Evolutionary conservation across 1,140 invertebrate species (phyloP).

Genomic region (Macrocentrus cingulum): DNA sequence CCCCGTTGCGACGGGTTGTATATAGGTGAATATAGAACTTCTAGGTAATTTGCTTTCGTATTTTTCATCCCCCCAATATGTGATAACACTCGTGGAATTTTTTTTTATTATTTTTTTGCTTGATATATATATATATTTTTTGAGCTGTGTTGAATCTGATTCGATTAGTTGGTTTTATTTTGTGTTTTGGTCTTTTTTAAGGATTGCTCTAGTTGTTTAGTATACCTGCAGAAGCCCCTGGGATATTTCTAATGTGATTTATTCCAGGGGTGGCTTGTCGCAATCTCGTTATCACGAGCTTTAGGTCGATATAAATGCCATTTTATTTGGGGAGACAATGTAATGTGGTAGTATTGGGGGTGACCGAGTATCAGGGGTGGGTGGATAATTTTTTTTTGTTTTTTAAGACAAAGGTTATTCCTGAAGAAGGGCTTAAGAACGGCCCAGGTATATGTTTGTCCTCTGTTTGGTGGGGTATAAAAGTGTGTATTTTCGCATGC

Average conservation of each 20-base stretch:
- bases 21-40: slow-evolving; percentile 36
- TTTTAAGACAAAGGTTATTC: slow-evolving; percentile 57
- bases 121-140: too few species aligned
- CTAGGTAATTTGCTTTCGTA: slow-evolving; percentile 60
- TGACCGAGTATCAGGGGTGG: too few species aligned
- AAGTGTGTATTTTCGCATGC: slow-evolving; percentile 58
- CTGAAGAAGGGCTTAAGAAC: slow-evolving; percentile 60
- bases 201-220: too few species aligned
- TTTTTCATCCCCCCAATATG: slow-evolving; percentile 37
- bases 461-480: slow-evolving; percentile 32
- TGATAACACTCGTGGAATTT: neutral
- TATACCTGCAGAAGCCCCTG: too few species aligned
- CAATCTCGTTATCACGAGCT: slow-evolving; percentile 11
- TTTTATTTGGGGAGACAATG: too few species aligned
- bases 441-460: slow-evolving; percentile 25
- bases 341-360: too few species aligned
- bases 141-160: too few species aligned
- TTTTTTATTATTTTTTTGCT: neutral
- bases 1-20: slow-evolving; percentile 8
- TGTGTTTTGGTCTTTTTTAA: too few species aligned
- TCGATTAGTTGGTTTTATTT: too few species aligned
- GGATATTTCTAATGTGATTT: neutral
- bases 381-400: too few species aligned
- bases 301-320: neutral
- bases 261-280: slow-evolving; percentile 7